Evolutionary conservation across 2,113 vertebrate species (phyloP).

Genomic region (Panurus biarmicus): DNA sequence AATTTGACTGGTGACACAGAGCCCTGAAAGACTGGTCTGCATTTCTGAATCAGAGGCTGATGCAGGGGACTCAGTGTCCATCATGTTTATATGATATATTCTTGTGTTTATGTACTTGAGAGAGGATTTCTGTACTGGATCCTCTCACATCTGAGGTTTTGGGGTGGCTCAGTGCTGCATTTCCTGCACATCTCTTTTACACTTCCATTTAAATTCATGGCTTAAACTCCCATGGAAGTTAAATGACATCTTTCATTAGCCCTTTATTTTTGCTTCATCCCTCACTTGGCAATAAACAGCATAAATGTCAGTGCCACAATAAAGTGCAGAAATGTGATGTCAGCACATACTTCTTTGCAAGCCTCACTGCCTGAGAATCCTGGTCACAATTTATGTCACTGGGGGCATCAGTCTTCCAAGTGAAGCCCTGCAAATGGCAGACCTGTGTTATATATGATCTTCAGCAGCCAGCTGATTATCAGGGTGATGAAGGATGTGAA

Average conservation of each 20-base stretch:
- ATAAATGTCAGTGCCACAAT: slow-evolving; percentile 17
- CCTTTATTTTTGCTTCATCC: background rate
- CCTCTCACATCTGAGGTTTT: background rate
- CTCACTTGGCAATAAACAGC: background rate
- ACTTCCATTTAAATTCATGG: background rate
- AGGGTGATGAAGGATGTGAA: background rate
- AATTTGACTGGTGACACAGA: background rate
- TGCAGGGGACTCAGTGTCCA: accelerated
- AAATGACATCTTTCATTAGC: background rate
- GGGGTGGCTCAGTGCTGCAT: background rate
- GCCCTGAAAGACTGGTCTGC: accelerated
- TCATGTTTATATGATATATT: background rate
- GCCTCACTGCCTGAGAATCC: background rate
- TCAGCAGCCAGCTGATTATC: background rate
- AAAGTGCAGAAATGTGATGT: slow-evolving; percentile 13
- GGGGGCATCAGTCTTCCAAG: background rate
- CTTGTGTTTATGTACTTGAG: background rate
- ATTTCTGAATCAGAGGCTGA: background rate
- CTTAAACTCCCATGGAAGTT: background rate
- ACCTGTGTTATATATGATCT: background rate
- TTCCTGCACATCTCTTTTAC: background rate
- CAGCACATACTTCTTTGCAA: background rate
- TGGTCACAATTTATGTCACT: slow-evolving; percentile 15
- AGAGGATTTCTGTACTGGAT: background rate
- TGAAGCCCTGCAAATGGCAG: slow-evolving; percentile 19